Conservation (phyloP, 2,113 vertebrate genomes). For the Brachypodius melanocephalos region DNA sequence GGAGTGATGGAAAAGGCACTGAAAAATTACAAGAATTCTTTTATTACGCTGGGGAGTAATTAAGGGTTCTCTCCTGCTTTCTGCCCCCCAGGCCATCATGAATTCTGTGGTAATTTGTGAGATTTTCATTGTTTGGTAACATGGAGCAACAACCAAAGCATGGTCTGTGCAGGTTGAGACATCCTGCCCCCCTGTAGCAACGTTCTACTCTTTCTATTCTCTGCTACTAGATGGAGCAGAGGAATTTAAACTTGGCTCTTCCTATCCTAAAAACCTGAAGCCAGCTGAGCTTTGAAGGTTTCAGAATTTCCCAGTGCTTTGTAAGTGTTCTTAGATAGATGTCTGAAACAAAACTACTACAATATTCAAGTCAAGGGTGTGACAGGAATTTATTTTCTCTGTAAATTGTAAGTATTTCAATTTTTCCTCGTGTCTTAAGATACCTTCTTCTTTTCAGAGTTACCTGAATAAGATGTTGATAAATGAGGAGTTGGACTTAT, state of each 20-base stretch:
- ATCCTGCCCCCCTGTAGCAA: background rate
- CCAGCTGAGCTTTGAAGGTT: background rate
- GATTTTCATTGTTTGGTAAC: background rate
- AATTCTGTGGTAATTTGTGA: background rate
- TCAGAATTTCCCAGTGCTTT: background rate
- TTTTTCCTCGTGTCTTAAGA: background rate
- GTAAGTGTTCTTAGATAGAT: background rate
- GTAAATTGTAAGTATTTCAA: background rate
- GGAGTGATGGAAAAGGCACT: background rate
- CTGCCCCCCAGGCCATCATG: background rate
- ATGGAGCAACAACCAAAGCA: background rate
- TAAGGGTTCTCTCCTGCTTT: background rate
- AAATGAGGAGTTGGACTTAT: background rate
- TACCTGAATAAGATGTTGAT: constrained; percentile 7
- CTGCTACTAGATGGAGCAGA: background rate
- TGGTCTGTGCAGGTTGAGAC: background rate
- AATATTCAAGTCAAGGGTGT: background rate
- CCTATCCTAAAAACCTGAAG: background rate
- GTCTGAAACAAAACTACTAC: background rate
- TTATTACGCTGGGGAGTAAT: background rate
- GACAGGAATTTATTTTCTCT: background rate
- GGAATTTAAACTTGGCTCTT: background rate
- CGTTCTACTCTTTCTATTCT: background rate
- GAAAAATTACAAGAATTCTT: background rate
- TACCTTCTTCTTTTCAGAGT: background rate